These are phyloP conservation scores for Xenopus borealis DNA, from an alignment of 2,113 vertebrate species.

Conservation along the genomic window DNA sequence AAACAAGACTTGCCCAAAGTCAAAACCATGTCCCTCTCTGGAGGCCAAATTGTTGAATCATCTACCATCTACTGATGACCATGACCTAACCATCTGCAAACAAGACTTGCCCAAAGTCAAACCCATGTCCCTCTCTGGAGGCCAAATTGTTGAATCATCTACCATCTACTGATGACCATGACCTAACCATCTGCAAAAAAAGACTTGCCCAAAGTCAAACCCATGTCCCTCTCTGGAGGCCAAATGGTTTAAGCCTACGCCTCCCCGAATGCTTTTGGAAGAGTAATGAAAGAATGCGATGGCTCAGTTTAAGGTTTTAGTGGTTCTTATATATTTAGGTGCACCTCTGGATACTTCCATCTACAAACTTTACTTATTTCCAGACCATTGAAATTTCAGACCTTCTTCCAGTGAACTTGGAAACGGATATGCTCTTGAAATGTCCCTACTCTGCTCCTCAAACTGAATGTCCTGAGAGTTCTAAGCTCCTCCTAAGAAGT, in stretches of 20 bases:
- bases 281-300: not conserved
- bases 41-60: not conserved
- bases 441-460: too few species aligned
- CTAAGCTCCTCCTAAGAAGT: too few species aligned
- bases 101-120: too few species aligned
- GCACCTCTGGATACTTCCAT: not conserved
- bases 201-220: too few species aligned
- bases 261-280: not conserved
- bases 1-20: too few species aligned
- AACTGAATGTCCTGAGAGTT: too few species aligned
- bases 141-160: not conserved
- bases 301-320: not conserved
- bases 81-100: too few species aligned
- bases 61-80: not conserved
- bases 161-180: not conserved
- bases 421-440: too few species aligned
- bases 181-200: too few species aligned
- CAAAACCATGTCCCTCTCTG: too few species aligned
- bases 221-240: not conserved
- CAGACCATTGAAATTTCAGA: not conserved
- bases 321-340: not conserved
- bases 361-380: too few species aligned
- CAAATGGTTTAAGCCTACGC: not conserved
- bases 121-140: not conserved
- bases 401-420: not conserved